A percentile compares a stretch with the other conserved stretches of the same genome.
These are phyloP conservation scores for Oxyura jamaicensis DNA, from an alignment of 2,113 vertebrate species.

Conservation along the genomic window DNA sequence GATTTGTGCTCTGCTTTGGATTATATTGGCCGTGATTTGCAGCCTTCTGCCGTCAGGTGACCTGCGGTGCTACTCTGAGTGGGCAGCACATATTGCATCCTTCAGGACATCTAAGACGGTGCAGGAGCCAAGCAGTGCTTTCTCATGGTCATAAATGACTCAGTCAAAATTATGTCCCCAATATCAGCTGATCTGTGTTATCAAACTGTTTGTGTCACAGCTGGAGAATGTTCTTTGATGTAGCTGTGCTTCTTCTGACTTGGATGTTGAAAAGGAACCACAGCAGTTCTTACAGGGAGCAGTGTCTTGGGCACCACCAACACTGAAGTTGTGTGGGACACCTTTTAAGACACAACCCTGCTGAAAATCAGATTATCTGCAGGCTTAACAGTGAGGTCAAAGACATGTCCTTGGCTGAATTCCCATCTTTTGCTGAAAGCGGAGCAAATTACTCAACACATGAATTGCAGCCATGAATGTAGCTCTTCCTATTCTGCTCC, in stretches of 20 bases:
- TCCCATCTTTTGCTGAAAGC: not conserved
- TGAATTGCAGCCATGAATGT: not conserved
- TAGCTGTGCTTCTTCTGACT: not conserved
- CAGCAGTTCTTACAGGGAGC: not conserved
- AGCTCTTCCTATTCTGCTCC: not conserved
- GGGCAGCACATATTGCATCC: not conserved
- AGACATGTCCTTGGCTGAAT: not conserved
- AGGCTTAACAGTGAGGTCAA: not conserved
- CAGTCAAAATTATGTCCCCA: not conserved
- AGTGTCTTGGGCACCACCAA: not conserved
- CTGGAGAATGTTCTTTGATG: not conserved
- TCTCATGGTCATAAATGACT: not conserved
- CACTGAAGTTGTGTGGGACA: accelerated
- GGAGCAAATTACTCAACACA: not conserved
- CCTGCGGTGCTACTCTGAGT: not conserved
- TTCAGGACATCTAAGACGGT: not conserved
- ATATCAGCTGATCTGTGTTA: not conserved
- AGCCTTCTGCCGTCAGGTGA: not conserved
- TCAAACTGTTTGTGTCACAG: not conserved
- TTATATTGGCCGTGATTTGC: not conserved
- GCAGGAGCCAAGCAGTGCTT: not conserved
- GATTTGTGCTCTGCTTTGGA: not conserved
- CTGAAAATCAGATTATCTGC: not conserved
- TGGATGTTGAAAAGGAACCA: not conserved
- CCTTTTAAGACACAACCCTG: not conserved